Evolutionary conservation across 2,797 vertebrate genomes (phyloP).

Genomic region (Pseudopleuronectes americanus): DNA sequence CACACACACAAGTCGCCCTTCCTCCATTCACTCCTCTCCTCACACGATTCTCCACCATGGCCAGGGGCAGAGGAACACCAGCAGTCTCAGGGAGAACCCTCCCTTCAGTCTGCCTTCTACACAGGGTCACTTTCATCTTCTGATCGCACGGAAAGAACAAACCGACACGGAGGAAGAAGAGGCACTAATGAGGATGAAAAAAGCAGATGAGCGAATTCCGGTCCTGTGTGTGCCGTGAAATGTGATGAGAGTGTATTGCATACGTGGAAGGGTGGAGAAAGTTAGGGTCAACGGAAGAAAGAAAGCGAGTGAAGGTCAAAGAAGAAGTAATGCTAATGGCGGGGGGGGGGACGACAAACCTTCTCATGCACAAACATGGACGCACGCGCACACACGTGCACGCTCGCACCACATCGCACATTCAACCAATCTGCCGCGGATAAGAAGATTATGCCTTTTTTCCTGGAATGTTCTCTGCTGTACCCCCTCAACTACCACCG

Average conservation of each 20-base stretch:
- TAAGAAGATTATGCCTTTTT: constrained; percentile 84
- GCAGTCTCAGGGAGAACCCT: constrained; percentile 58
- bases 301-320: constrained; percentile 37
- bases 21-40: constrained; percentile 30
- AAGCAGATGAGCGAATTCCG: constrained; percentile 49
- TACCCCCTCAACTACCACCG: constrained; percentile 52
- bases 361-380: constrained; percentile 24
- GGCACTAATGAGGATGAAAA: constrained; percentile 62
- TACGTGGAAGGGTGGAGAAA: constrained; percentile 28
- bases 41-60: constrained; percentile 53
- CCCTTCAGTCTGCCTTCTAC: constrained; percentile 40
- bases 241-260: constrained; percentile 8
- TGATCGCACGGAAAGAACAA: constrained; percentile 56
- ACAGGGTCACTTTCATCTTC: constrained; percentile 74
- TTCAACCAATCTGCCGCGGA: constrained; percentile 76
- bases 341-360: constrained; percentile 36
- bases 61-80: constrained; percentile 68
- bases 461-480: constrained; percentile 77
- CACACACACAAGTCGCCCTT: constrained; percentile 30
- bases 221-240: constrained; percentile 23
- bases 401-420: constrained; percentile 48
- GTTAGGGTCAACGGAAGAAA: constrained; percentile 35
- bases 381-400: constrained; percentile 3
- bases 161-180: constrained; percentile 46
- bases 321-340: not conserved